Conservation (phyloP, 2,797 vertebrate genomes). For the Neostethus bicornis region DNA sequence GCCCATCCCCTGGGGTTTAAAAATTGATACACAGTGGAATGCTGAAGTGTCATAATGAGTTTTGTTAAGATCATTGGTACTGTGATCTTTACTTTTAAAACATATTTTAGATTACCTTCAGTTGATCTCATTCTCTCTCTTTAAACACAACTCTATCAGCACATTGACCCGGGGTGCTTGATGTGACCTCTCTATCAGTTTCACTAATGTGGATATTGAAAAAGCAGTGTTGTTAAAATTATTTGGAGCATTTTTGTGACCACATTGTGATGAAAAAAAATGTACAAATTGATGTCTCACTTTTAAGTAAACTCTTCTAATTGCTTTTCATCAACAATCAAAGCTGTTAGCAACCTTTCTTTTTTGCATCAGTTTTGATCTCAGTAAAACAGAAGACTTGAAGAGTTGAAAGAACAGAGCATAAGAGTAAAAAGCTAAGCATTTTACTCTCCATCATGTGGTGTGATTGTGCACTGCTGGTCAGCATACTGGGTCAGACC, state of each 20-base stretch:
- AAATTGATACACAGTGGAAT: too few relatives aligned
- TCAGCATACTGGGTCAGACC: conserved; percentile 59
- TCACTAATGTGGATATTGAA: background rate
- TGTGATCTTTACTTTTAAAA: too few relatives aligned
- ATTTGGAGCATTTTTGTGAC: background rate
- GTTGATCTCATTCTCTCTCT: too few relatives aligned
- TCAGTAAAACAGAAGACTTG: background rate
- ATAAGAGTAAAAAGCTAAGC: conserved; percentile 1
- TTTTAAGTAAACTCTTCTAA: background rate
- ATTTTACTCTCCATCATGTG: conserved; percentile 48
- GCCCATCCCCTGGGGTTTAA: too few relatives aligned
- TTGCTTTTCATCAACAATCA: background rate
- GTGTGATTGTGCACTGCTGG: conserved; percentile 56
- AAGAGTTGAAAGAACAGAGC: background rate
- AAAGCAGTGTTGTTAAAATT: too few relatives aligned
- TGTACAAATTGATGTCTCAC: background rate
- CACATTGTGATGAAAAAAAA: background rate
- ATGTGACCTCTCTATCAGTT: background rate
- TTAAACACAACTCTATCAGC: background rate
- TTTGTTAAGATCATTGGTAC: too few relatives aligned
- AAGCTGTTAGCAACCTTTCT: background rate
- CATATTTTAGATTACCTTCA: too few relatives aligned
- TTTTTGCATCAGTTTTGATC: background rate
- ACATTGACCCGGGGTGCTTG: background rate
- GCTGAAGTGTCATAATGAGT: too few relatives aligned